Evolutionary conservation across 2,113 vertebrate species (phyloP).

Genomic region (Amphiprion ocellaris): DNA sequence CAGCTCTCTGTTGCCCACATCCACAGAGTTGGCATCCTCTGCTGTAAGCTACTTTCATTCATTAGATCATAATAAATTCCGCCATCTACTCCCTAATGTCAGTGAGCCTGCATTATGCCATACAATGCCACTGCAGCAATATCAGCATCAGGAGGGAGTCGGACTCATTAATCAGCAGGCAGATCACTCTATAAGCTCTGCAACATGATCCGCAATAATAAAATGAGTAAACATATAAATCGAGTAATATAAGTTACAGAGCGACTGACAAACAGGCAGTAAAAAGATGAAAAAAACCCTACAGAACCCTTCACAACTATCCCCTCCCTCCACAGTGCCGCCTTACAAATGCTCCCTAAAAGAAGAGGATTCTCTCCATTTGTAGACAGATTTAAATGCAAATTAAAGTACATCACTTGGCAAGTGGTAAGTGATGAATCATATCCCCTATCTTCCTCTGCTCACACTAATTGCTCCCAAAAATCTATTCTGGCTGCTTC

Average conservation of each 20-base stretch:
- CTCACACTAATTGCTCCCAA: constrained; percentile 43
- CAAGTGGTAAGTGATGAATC: constrained; percentile 59
- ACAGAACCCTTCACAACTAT: neutral
- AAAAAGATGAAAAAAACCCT: constrained; percentile 16
- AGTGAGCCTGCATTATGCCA: neutral
- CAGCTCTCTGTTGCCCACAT: too few species aligned
- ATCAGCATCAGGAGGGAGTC: neutral
- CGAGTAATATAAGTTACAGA: constrained; percentile 7
- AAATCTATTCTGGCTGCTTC: constrained; percentile 23
- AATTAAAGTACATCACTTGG: constrained; percentile 56
- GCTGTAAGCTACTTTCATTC: neutral
- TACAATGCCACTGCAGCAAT: neutral
- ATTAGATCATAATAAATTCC: constrained; percentile 6
- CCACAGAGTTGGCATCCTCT: neutral
- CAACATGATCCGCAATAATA: constrained; percentile 14
- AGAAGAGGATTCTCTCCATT: constrained; percentile 28
- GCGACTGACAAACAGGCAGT: constrained; percentile 1
- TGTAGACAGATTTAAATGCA: constrained; percentile 61
- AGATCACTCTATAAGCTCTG: neutral
- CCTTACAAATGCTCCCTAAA: constrained; percentile 37
- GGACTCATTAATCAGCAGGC: constrained; percentile 4
- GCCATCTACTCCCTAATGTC: constrained; percentile 11
- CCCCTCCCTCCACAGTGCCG: neutral
- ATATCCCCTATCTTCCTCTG: constrained; percentile 41
- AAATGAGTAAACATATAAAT: neutral